phyloP scores from a whole-genome alignment of 2,113 vertebrate species.

The Galbula dea region DNA sequence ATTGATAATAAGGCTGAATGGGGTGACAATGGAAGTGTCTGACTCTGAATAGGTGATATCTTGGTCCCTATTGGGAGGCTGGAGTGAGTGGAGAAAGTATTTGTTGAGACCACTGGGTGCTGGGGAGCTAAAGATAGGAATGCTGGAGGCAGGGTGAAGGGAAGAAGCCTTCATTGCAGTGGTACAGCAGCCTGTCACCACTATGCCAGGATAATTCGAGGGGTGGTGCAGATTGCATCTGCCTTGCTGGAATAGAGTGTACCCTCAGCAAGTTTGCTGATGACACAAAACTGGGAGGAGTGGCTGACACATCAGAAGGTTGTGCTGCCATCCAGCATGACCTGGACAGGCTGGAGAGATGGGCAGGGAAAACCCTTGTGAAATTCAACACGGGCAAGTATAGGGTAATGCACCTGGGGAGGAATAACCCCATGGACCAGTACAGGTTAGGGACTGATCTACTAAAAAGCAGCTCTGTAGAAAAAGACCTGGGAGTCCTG shows the following conservation, averaged over 20 bases:
- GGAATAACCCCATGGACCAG: too few relatives aligned
- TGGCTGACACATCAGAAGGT: too few relatives aligned
- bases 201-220: neutral
- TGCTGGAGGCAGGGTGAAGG: neutral
- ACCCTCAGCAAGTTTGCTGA: too few relatives aligned
- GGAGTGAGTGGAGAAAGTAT: neutral
- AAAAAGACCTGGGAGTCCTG: too few relatives aligned
- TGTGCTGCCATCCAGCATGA: too few relatives aligned
- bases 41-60: neutral
- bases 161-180: neutral
- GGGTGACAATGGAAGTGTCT: neutral
- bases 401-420: too few relatives aligned
- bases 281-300: too few relatives aligned
- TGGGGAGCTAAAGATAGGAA: neutral
- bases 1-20: neutral
- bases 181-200: neutral
- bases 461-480: too few relatives aligned
- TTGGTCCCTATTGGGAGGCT: neutral
- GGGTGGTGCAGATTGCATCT: neutral
- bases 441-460: too few relatives aligned
- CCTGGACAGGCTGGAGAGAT: too few relatives aligned
- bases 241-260: neutral
- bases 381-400: too few relatives aligned
- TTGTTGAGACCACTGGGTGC: neutral
- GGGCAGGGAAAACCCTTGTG: too few relatives aligned